Conservation (phyloP, 2,888 invertebrate genomes). For the Drosophila neotestacea region DNA sequence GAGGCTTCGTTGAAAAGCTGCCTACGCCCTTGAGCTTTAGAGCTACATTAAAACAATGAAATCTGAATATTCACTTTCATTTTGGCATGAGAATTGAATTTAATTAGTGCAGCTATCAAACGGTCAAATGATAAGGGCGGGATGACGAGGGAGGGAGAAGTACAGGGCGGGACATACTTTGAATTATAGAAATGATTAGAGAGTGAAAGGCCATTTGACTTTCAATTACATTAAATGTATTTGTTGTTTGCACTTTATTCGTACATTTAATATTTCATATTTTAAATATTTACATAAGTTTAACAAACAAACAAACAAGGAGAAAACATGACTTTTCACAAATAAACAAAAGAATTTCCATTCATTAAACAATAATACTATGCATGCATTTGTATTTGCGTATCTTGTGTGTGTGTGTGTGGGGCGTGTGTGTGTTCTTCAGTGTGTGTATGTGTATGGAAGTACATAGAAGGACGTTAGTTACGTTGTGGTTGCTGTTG, state of each 20-base stretch:
- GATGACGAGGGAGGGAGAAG: too few species aligned
- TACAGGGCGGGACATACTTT: not conserved
- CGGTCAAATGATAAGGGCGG: not conserved
- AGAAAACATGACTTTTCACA: conserved; percentile 82
- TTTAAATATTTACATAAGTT: conserved; percentile 82
- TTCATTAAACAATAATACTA: conserved; percentile 81
- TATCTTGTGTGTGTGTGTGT: conserved; percentile 26
- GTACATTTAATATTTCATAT: conserved; percentile 82
- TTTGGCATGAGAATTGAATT: conserved; percentile 1
- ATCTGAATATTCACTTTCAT: not conserved
- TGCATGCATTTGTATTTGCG: conserved; percentile 78
- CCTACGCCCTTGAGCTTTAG: too few species aligned
- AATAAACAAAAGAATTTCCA: conserved; percentile 82
- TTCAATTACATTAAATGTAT: conserved; percentile 80
- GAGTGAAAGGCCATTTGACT: conserved; percentile 29
- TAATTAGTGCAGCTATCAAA: not conserved
- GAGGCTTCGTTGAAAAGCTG: too few species aligned
- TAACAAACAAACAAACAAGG: conserved; percentile 78
- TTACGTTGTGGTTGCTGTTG: conserved; percentile 47
- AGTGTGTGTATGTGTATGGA: conserved; percentile 42
- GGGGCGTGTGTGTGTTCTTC: conserved; percentile 27
- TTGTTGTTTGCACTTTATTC: conserved; percentile 82
- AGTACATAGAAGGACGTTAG: conserved; percentile 79
- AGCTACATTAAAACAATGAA: too few species aligned
- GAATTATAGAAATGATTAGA: conserved; percentile 1